Evolutionary conservation across 2,113 vertebrate genomes (phyloP), one percentile per base, ranked within the genome.

Genomic region (Narcine bancroftii): DNA sequence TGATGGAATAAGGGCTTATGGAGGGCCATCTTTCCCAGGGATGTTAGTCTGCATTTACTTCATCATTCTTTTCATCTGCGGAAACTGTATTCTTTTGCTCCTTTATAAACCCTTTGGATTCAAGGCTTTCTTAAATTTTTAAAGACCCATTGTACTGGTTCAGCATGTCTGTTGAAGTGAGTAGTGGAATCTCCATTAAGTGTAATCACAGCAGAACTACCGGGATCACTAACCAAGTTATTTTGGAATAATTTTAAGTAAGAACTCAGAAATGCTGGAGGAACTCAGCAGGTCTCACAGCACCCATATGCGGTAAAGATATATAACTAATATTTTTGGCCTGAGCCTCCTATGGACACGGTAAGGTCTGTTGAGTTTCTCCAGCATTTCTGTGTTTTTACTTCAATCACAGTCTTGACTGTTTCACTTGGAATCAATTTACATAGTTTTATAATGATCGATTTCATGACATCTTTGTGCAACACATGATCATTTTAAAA

Each of bases 1-100:
- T 95, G 98, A 99, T 95, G 99, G 99, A 93, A 99, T 99, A 95
- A 99, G 98, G 97, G 99, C 99, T 92, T 99, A 99, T 63, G 99
- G 99, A 92, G 99, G 99, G 63, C 98, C 99, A 89, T 99, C 99
- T 94, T 99, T 99, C 96, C 99, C 99, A 93, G 99, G 99, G 95
- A 99, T 99, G 99, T 97, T 99, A 94, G 99, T 99, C 96, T 99
- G 99, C 97, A 99, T 99, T 96, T 99, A 99, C 96, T 99, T 99
- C 96, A 99, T 99, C 97, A 99, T 99, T 96, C 98, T 99, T 95
- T 99, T 99, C 97, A 99, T 99, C 96, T 99, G 99, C 93, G 99
- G 99, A 95, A 99, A 99, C 94, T 99, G 98, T 99, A 99, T 99
- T 98, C 98, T 98, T 96, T 95, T 91, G n/a, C 39, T 47, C 66